Conservation (phyloP, 35 echinoderm and acorn worm genomes). For the Ptychodera flava region DNA sequence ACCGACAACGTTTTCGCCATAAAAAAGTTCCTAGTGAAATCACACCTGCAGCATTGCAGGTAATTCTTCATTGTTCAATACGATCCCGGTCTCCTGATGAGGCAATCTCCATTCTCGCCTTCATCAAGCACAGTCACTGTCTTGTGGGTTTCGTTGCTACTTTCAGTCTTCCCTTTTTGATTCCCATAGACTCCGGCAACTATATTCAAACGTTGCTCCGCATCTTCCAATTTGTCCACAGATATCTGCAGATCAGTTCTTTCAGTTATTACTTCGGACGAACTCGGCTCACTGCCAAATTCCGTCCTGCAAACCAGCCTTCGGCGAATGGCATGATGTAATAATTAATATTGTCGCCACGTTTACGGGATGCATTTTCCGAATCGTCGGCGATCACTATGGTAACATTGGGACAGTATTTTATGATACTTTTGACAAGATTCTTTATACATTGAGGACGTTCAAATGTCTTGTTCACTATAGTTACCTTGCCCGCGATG, state of each 20-base stretch:
- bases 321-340: neutral
- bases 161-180: neutral
- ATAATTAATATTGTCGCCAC: neutral
- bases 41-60: neutral
- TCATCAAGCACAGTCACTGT: neutral
- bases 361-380: neutral
- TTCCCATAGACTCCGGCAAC: neutral
- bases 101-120: neutral
- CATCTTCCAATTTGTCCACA: neutral
- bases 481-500: neutral
- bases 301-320: neutral
- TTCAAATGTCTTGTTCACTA: neutral
- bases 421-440: neutral
- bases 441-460: neutral
- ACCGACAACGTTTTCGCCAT: neutral
- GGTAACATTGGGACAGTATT: neutral
- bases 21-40: neutral
- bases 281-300: neutral
- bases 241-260: neutral
- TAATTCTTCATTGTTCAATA: neutral
- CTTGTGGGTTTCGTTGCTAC: neutral
- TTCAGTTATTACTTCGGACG: neutral
- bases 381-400: neutral
- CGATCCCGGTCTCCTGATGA: neutral
- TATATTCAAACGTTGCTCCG: neutral